Base-by-base conservation (phyloP, 2,797 vertebrate genomes). In the Phylloscopus collybita region DNA sequence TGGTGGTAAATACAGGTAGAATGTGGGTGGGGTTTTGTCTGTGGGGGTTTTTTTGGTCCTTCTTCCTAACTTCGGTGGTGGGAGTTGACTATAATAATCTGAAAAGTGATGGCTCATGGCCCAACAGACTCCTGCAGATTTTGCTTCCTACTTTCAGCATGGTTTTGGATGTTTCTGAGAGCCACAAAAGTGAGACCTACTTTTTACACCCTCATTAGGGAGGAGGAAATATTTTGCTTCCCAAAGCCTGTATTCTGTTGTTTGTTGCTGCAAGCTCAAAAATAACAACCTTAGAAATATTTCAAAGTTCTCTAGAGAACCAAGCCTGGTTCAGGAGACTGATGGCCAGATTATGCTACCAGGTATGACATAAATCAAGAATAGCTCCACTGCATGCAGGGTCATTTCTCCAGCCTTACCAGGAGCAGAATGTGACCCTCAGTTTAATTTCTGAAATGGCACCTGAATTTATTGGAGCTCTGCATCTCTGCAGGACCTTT, bases 401-500 rank as follows among this genome's bases (percentile, higher is more conserved):
- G 26, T 45, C 42, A 62, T 92, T 90, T 67, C 64, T 94, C 64
- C 57, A 59, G 74, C 45, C 23, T 64, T 91, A 91, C 53, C 64
- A 76, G 34, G 71, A 94, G 71, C 88, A 92, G 94, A 93, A 82
- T 91, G 56, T 86, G 96, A 90, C 92, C 84, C 90, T 91, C 60
- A 14, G 60, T 74, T 95, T 93, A 94, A 91, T 95, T 96, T 89
- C 94, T 89, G 88, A 91, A 94, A 85, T 80, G 74, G 81, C 13
- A 42, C 34, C 36, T 71, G 81, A 80, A 94, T 97, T 94, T 95
- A 95, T 88, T 82, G 32, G 71, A 91, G 67, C 53, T 82, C 21
- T 86, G 93, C 80, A 64, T 34, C 83, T 92, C 76, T 73, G 67
- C 74, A 92, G 71, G 86, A 92, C 90, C 86, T 91, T 89, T 91